Evolutionary conservation across 2,888 invertebrate genomes (phyloP).

Genomic region (Epicampocera succincta): DNA sequence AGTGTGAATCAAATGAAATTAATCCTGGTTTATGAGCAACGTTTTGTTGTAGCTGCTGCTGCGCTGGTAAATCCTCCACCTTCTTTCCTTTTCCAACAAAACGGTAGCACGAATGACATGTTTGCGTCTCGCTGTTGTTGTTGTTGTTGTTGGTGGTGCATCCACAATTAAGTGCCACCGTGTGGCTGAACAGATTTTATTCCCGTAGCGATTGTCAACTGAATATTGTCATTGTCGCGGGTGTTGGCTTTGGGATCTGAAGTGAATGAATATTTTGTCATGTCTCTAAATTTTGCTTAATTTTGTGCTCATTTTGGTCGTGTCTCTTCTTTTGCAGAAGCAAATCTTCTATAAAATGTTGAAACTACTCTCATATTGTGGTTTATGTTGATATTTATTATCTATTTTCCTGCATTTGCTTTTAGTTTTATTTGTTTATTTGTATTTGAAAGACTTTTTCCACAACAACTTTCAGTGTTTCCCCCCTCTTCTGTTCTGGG

Average conservation of each 20-base stretch:
- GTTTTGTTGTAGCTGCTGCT: slow-evolving; percentile 48
- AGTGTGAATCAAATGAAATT: slow-evolving; percentile 82
- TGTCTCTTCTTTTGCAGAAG: background rate
- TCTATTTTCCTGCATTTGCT: slow-evolving; percentile 26
- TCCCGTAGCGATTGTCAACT: slow-evolving; percentile 61
- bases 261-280: slow-evolving; percentile 5
- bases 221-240: slow-evolving; percentile 42
- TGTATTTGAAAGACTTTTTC: slow-evolving; percentile 27
- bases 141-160: slow-evolving; percentile 13
- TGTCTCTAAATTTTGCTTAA: background rate
- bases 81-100: slow-evolving; percentile 71
- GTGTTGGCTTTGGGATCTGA: slow-evolving; percentile 4
- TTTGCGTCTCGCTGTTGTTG: slow-evolving; percentile 21
- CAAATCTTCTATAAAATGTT: slow-evolving; percentile 53
- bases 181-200: slow-evolving; percentile 51
- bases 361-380: slow-evolving; percentile 55
- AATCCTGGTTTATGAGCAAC: slow-evolving; percentile 81
- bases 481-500: slow-evolving; percentile 16
- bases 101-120: slow-evolving; percentile 14
- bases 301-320: slow-evolving; percentile 31
- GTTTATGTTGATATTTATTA: slow-evolving; percentile 31
- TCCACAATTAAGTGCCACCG: slow-evolving; percentile 21
- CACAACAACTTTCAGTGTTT: too few species aligned
- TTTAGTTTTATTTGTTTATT: slow-evolving; percentile 1
- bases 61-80: slow-evolving; percentile 71